Evolutionary conservation across 2,113 vertebrate genomes (phyloP).

Genomic region (Astur gentilis): DNA sequence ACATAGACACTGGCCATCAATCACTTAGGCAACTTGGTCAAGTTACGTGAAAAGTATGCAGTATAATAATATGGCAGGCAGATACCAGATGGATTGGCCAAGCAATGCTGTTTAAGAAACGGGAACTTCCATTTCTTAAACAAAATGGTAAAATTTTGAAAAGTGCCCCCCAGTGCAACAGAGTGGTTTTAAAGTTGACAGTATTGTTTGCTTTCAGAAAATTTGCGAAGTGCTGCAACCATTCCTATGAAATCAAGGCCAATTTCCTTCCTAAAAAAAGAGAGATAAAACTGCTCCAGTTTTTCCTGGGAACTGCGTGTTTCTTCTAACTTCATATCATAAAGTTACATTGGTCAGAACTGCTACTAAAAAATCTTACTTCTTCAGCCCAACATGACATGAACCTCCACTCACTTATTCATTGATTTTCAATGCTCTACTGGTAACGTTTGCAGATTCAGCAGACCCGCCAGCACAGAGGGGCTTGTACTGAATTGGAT

Average conservation of each 20-base stretch:
- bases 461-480: not conserved
- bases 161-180: not conserved
- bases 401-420: not conserved
- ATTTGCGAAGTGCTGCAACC: not conserved
- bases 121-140: not conserved
- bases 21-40: not conserved
- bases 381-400: not conserved
- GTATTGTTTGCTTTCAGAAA: not conserved
- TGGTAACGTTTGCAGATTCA: not conserved
- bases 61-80: not conserved
- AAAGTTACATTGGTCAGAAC: not conserved
- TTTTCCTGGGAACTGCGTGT: not conserved
- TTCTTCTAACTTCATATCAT: not conserved
- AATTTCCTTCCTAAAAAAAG: not conserved
- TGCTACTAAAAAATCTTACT: not conserved
- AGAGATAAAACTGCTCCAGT: not conserved
- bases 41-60: not conserved
- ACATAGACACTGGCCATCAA: not conserved
- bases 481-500: not conserved
- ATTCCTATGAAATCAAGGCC: not conserved
- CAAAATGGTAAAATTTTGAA: not conserved
- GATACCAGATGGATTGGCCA: not conserved
- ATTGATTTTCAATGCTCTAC: not conserved
- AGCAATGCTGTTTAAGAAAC: not conserved
- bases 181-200: not conserved